phyloP scores from a whole-genome alignment of 2,888 invertebrate genomes.

The Monopis laevigella region DNA sequence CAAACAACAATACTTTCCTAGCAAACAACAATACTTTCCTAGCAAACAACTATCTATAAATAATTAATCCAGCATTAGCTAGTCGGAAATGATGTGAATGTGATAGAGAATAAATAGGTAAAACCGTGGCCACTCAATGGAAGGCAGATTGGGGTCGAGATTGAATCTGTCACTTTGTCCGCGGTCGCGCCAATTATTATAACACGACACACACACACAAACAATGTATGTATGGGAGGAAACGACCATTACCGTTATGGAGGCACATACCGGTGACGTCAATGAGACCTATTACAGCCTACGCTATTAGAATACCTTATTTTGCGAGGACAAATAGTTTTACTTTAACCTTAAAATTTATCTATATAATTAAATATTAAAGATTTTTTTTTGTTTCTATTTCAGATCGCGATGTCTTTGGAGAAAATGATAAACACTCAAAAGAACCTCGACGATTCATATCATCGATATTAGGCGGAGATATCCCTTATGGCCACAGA shows the following conservation, averaged over 20 bases:
- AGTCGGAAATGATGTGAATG: conserved; percentile 27
- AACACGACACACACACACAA: conserved; percentile 30
- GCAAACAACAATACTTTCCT: too few relatives aligned
- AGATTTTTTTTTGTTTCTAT: too few relatives aligned
- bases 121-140: conserved; percentile 25
- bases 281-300: conserved; percentile 54
- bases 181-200: conserved; percentile 44
- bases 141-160: conserved; percentile 46
- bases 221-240: conserved; percentile 27
- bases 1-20: too few relatives aligned
- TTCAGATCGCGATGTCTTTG: conserved; percentile 65
- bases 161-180: conserved; percentile 45
- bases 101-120: conserved; percentile 21
- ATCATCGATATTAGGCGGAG: conserved; percentile 83
- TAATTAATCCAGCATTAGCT: conserved; percentile 17
- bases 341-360: too few relatives aligned
- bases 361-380: too few relatives aligned
- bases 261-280: conserved; percentile 66
- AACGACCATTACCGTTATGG: conserved; percentile 64
- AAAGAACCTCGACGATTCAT: conserved; percentile 74
- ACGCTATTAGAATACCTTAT: conserved; percentile 55
- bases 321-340: conserved; percentile 32
- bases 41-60: too few relatives aligned
- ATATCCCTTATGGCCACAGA: conserved; percentile 79
- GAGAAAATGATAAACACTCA: conserved; percentile 45